Base-by-base conservation (phyloP, 2,797 vertebrate genomes). In the Urophycis tenuis region DNA sequence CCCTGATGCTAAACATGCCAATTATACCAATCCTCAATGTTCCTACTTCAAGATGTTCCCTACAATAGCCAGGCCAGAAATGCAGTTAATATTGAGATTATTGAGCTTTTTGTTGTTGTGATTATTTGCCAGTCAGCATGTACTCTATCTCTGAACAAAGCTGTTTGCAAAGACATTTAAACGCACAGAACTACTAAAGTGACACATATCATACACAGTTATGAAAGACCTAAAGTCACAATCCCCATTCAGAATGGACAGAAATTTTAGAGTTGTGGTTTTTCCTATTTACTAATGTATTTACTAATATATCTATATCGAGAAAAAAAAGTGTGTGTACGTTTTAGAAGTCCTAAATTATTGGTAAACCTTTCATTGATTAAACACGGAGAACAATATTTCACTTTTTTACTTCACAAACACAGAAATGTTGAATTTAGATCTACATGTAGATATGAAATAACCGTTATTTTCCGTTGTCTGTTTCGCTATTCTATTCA, bases 81-180 rank as follows among this genome's bases (percentile, higher is more conserved):
- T 87, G 88, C 92, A 93, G 93, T 93, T 87, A 82, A 88, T 94
- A 93, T 92, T 93, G 92, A 93, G 92, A 88, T 88, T 64, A 84
- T 31, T 80, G 79, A 84, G 79, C 78, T 67, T 71, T 72, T 75
- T 39, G n/a, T n/a, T 22, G 39, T 72, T 29, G 12, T 78, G 77
- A 78, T 72, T 36, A 72, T 36, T 35, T 81, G 73, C 75, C 78
- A 70, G 53, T 79, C 78, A 85, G 82, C 73, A 76, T 74, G 72
- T n/a, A n/a, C n/a, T n/a, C n/a, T 49, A 39, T 75, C 35, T 83
- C 70, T 78, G 36, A 85, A 85, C 72, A 86, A 87, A 91, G 87
- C 88, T 87, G 87, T 89, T 88, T 87, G 89, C 77, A 87, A 91
- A 91, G 75, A 85, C 88, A 85, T 76, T 78, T 82, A 85, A 78